phyloP scores from a whole-genome alignment of 2,113 vertebrate species.

The Oncorhynchus mykiss region DNA sequence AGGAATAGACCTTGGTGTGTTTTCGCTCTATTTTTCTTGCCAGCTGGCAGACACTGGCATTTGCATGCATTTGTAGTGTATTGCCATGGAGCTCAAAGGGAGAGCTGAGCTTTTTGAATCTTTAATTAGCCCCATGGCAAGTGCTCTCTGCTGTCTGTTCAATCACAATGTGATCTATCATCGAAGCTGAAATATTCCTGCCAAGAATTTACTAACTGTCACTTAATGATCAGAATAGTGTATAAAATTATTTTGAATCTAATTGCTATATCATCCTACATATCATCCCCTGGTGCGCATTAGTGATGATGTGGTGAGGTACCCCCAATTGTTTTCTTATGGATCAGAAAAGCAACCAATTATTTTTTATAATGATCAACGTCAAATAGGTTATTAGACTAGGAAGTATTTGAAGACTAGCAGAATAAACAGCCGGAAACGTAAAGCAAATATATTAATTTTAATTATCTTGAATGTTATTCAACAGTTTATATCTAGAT shows the following conservation, averaged over 20 bases:
- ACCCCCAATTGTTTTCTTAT: too few relatives aligned
- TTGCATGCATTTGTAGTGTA: constrained; percentile 65
- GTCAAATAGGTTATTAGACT: too few relatives aligned
- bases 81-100: constrained; percentile 44
- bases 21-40: constrained; percentile 49
- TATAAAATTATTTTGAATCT: too few relatives aligned
- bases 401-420: neutral
- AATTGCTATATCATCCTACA: too few relatives aligned
- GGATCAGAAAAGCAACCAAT: too few relatives aligned
- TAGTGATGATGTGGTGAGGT: too few relatives aligned
- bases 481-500: neutral
- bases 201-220: neutral
- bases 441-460: neutral
- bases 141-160: neutral
- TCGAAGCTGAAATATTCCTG: neutral
- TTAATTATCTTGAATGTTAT: neutral
- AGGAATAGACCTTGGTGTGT: constrained; percentile 6
- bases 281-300: too few relatives aligned
- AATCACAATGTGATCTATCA: neutral
- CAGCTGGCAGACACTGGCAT: constrained; percentile 51
- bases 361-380: too few relatives aligned
- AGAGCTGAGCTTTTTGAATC: constrained; percentile 40
- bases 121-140: constrained; percentile 43
- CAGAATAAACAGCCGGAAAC: neutral
- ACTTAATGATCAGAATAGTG: neutral